These are phyloP conservation scores for Meda fulgida DNA, from an alignment of 2,797 vertebrate species.

Conservation along the genomic window DNA sequence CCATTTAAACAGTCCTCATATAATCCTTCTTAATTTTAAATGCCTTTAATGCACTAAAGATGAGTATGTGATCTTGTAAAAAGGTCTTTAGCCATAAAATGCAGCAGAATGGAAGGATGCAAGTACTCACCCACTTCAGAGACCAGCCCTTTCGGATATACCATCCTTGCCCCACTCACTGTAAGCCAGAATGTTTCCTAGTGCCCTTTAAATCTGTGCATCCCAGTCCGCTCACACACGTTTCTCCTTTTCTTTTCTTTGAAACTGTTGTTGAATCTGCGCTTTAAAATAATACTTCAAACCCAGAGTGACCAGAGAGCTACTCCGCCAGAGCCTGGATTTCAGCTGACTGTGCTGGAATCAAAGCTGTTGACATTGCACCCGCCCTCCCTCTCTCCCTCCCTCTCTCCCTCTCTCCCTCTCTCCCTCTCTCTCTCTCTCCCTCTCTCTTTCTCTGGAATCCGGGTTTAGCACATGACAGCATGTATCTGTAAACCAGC, in stretches of 20 bases:
- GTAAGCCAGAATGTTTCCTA: conserved; percentile 31
- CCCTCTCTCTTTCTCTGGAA: conserved; percentile 56
- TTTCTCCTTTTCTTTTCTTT: conserved; percentile 28
- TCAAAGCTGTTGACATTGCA: conserved; percentile 76
- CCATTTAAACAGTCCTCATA: not conserved
- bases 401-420: conserved; percentile 8
- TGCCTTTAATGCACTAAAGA: conserved; percentile 43
- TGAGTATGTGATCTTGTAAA: conserved; percentile 38
- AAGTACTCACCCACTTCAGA: conserved; percentile 69
- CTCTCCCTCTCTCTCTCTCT: conserved; percentile 47
- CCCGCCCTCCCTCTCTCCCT: conserved; percentile 53
- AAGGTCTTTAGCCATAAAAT: conserved; percentile 33
- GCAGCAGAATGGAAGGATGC: conserved; percentile 59
- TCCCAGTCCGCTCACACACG: conserved; percentile 37
- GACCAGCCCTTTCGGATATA: conserved; percentile 58
- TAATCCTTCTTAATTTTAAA: conserved; percentile 26
- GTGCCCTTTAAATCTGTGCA: conserved; percentile 23
- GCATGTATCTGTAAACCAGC: conserved; percentile 58
- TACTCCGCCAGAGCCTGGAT: conserved; percentile 66
- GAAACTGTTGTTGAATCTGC: conserved; percentile 42
- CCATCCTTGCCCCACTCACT: conserved; percentile 41
- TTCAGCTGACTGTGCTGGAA: conserved; percentile 78
- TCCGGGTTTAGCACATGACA: conserved; percentile 64
- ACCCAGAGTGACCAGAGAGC: conserved; percentile 45
- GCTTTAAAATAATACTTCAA: conserved; percentile 12